Percentiles rank a stretch among this genome's conserved stretches.
These are phyloP conservation scores for Micrasema minimum DNA, from an alignment of 1,140 invertebrate genomes.

Conservation along the genomic window DNA sequence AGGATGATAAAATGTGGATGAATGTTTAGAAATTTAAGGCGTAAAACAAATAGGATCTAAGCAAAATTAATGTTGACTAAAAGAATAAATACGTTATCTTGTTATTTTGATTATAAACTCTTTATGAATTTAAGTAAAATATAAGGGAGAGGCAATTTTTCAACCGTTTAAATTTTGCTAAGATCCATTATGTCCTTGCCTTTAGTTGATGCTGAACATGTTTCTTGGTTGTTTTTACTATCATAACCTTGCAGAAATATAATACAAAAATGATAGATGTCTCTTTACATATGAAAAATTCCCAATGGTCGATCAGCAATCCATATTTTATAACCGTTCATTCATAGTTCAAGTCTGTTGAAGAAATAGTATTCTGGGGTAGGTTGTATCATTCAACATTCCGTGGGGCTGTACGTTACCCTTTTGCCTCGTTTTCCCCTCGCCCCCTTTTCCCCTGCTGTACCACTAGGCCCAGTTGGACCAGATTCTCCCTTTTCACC, in stretches of 20 bases:
- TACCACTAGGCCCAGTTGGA: conserved; percentile 77
- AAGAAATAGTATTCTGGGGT: conserved; percentile 15
- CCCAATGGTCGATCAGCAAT: conserved; percentile 4
- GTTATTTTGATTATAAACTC: no score
- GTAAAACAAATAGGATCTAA: no score
- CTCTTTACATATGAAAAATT: neutral
- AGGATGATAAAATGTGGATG: no score
- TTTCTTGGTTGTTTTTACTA: no score
- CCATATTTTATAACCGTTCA: neutral
- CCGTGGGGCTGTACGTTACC: conserved; percentile 70
- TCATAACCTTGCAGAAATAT: neutral
- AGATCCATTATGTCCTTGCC: no score
- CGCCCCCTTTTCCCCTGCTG: conserved; percentile 79
- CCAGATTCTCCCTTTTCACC: conserved; percentile 84
- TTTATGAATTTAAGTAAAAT: no score
- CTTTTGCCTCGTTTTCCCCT: conserved; percentile 86
- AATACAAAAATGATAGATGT: conserved; percentile 1
- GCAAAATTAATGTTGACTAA: no score
- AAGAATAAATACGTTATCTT: no score
- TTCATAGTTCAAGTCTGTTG: conserved; percentile 26
- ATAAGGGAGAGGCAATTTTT: no score
- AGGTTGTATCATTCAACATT: conserved; percentile 46
- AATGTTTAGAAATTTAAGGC: no score
- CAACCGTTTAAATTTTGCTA: no score
- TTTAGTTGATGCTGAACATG: no score